phyloP scores from a whole-genome alignment of 2,797 vertebrate genomes.

The Babyrousa celebensis region DNA sequence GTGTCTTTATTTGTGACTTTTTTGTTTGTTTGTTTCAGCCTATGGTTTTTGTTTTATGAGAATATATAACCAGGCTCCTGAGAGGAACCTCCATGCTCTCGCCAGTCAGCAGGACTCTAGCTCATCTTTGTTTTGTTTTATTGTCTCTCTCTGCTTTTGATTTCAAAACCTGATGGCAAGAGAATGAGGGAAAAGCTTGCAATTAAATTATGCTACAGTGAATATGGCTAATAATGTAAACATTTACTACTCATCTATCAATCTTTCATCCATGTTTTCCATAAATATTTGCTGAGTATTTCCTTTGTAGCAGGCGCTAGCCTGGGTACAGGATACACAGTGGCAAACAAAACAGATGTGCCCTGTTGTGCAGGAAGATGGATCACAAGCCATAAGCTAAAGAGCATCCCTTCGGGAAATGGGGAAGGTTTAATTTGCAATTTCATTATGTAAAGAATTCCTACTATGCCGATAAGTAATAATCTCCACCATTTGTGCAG shows the following conservation, averaged over 20 bases:
- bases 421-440: neutral
- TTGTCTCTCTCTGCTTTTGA: neutral
- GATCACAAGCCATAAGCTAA: fast-evolving
- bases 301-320: neutral
- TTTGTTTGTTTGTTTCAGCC: neutral
- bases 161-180: neutral
- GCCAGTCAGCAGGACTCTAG: fast-evolving
- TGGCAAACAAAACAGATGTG: neutral
- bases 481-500: neutral
- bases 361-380: neutral
- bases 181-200: neutral
- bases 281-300: neutral
- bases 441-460: neutral
- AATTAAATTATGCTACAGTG: slow-evolving; percentile 4
- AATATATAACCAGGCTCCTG: fast-evolving
- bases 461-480: neutral
- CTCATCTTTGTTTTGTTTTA: neutral
- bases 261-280: neutral
- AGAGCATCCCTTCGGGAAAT: fast-evolving
- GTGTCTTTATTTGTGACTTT: neutral
- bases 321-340: fast-evolving
- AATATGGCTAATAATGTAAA: neutral
- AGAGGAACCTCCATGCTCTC: fast-evolving
- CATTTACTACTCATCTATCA: too few species aligned
- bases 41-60: neutral